A percentile compares a stretch with the other conserved stretches of the same genome.
phyloP scores from a whole-genome alignment of 2,888 invertebrate species.

The Anagyrus pseudococci region DNA sequence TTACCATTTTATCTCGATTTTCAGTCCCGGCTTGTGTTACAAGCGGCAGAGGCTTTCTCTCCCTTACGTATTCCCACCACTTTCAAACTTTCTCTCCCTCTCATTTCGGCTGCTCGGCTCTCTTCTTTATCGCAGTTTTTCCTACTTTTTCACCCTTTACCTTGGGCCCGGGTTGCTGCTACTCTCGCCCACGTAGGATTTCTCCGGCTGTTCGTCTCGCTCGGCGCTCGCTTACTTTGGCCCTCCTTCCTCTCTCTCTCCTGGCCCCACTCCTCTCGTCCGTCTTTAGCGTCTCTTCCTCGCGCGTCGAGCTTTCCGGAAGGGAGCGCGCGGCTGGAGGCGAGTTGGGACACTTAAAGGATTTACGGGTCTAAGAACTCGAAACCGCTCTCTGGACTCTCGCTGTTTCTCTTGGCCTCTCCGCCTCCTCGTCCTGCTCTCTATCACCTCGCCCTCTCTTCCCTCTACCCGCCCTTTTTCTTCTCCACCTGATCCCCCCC shows the following conservation, averaged over 20 bases:
- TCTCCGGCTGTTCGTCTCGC: conserved; percentile 23
- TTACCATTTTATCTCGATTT: too few relatives aligned
- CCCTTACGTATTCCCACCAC: not conserved
- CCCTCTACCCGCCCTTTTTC: not conserved
- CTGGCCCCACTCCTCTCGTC: too few relatives aligned
- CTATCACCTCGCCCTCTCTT: not conserved
- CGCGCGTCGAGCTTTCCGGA: conserved; percentile 39
- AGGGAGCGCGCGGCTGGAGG: conserved; percentile 37
- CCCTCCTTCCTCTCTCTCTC: not conserved
- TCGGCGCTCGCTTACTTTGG: conserved; percentile 34
- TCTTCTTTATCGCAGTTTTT: conserved; percentile 29
- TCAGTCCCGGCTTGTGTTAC: too few relatives aligned
- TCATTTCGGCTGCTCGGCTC: conserved; percentile 16
- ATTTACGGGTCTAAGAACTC: conserved; percentile 57
- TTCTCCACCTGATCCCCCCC: not conserved
- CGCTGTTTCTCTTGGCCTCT: conserved; percentile 11
- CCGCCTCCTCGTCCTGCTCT: conserved; percentile 13
- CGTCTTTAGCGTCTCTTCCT: conserved; percentile 41
- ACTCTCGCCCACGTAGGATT: conserved; percentile 1
- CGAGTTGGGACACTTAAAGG: conserved; percentile 56
- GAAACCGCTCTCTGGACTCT: conserved; percentile 39
- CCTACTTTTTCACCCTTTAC: conserved; percentile 33
- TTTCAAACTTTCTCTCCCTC: conserved; percentile 22
- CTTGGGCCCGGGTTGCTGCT: not conserved
- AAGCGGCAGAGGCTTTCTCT: too few relatives aligned